A percentile compares a stretch with the other conserved stretches of the same genome.
Conservation (phyloP, 2,113 vertebrate genomes). For the Acrocephalus arundinaceus region DNA sequence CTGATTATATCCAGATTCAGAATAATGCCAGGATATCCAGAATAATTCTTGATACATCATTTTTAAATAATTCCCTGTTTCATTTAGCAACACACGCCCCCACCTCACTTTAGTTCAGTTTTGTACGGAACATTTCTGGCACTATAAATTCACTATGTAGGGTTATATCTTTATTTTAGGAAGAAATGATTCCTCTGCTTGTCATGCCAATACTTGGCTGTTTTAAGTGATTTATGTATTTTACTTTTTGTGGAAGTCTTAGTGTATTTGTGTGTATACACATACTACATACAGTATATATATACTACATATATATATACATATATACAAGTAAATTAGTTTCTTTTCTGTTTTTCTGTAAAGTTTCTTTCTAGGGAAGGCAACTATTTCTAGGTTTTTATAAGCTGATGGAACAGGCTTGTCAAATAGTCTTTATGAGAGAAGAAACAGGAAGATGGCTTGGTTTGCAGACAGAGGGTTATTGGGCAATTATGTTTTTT, state of each 20-base stretch:
- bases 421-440: slow-evolving; percentile 80
- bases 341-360: neutral
- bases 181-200: neutral
- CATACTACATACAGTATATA: too few relatives aligned
- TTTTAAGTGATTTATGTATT: neutral
- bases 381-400: slow-evolving; percentile 69
- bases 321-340: neutral
- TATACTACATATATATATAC: too few relatives aligned
- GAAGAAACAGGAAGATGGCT: slow-evolving; percentile 82
- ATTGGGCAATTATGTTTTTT: slow-evolving; percentile 82
- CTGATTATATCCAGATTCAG: neutral
- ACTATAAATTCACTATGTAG: neutral
- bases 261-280: neutral
- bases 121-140: neutral
- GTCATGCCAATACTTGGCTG: neutral
- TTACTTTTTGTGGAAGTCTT: neutral
- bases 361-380: slow-evolving; percentile 60
- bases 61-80: neutral
- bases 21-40: neutral
- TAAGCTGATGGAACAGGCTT: slow-evolving; percentile 76
- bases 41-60: neutral
- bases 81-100: neutral
- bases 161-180: neutral
- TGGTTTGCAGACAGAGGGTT: slow-evolving; percentile 79
- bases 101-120: neutral